Base-by-base conservation (phyloP, 2,888 invertebrate genomes). In the Athalia cordata region DNA sequence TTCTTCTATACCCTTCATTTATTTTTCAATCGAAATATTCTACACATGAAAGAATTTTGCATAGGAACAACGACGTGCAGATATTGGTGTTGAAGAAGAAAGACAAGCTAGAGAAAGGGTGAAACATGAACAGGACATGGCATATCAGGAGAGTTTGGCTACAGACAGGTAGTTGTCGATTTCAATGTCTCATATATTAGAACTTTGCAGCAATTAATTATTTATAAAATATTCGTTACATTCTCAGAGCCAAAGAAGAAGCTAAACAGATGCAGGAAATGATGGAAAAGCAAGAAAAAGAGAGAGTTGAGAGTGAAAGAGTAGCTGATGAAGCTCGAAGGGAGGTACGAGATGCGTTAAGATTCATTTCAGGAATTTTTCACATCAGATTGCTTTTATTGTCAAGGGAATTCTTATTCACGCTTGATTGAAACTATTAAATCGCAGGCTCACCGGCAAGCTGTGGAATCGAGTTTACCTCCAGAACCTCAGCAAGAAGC, bases 121-220 rank as follows among this genome's bases (percentile, higher is more conserved):
- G 77, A 97, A 98, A 91, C 93, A 94, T 85, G 98, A 98, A 90
- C 98, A 99, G 91, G 98, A 99, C 91, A 94, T 95, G 89, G 98
- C 98, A 0, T 99, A 97, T 91, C 95, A 97, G 89, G 95, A 93
- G 87, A 98, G 98, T 84, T 92, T 99, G 77, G 95, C 95, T 87
- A 95, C 94, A 0, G 97, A 97, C 90, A 94, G 95, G 94, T 80
- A 72, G 15, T 7, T 57, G 29, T 2, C 74, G 7, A 62, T 13
- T 52, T 64, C 43, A 59, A 74, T 50, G 9, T 59, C 68, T 61
- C 45, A 52, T 47, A 61, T 57, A 62, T 66, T 62, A 0, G 49
- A 68, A 61, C 29, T 62, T 55, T 52, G 49, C 62, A 55, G 50
- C 0, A 50, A 59, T 52, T 29, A 8, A 4, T 77, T 79, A 49